A percentile compares a stretch with the other conserved stretches of the same genome.
phyloP scores from a whole-genome alignment of 2,888 invertebrate genomes.

The Parnassius smintheus region DNA sequence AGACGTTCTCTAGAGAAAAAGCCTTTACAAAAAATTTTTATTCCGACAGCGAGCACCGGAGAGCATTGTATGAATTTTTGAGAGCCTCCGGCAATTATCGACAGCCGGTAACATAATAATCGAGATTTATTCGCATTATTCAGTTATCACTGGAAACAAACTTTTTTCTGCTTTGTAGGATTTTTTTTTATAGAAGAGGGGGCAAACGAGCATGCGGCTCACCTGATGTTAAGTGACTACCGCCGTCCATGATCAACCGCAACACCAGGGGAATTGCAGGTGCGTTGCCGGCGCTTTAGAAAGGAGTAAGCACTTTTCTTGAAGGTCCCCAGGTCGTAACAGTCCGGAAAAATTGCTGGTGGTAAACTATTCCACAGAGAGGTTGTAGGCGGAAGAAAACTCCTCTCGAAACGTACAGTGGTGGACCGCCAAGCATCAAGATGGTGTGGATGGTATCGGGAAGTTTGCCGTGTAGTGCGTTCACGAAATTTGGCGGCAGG shows the following conservation, averaged over 20 bases:
- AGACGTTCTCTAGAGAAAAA: constrained; percentile 11
- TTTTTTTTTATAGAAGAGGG: neutral
- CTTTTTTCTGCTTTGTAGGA: constrained; percentile 4
- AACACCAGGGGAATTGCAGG: neutral
- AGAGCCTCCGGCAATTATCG: constrained; percentile 36
- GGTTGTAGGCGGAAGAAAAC: too few species aligned
- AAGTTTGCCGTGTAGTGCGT: too few species aligned
- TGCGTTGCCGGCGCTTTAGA: neutral
- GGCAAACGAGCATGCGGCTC: neutral
- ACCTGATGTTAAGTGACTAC: neutral
- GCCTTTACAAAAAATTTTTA: constrained; percentile 30
- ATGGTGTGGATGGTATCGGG: too few species aligned
- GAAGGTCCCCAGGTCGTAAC: too few species aligned
- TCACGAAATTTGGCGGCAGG: too few species aligned
- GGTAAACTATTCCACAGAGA: too few species aligned
- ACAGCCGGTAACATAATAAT: constrained; percentile 34
- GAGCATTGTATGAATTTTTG: constrained; percentile 39
- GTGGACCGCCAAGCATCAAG: too few species aligned
- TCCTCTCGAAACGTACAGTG: too few species aligned
- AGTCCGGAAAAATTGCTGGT: too few species aligned
- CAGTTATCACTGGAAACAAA: constrained; percentile 29
- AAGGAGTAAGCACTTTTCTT: too few species aligned
- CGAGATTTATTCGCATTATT: constrained; percentile 42
- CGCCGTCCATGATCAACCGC: neutral
- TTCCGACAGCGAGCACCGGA: constrained; percentile 29